Evolutionary conservation across 37 sponge, comb jelly and placozoan genomes (phyloP), one percentile per base, ranked within the genome.

Genomic region (Geodia barretti): DNA sequence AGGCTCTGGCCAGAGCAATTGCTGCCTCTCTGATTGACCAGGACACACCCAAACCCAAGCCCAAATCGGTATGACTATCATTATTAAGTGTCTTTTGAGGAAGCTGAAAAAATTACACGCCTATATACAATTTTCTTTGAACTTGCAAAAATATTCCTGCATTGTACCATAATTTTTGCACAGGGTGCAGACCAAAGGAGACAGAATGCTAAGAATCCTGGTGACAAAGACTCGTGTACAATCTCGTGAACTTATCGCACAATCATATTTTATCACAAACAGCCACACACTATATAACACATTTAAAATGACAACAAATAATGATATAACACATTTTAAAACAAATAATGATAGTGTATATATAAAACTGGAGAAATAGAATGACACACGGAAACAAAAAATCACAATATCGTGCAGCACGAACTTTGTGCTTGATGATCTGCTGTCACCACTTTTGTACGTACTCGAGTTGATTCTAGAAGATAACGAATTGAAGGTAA

Each of bases 11-110:
- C 24, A 65, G 43, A 32, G 94, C 94, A 24, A 86, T 93, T 68
- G 94, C 94, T 26, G 91, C 83, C 11, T 93, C 94, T 3, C 70
- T 93, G 31, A 63, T 82, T 1, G 91, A 93, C 0, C 77, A 86
- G 37, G 78, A 81, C 62, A 63, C 74, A 64, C 64, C 37, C 4
- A 72, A 37, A 63, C 78, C 72, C 25, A 72, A 72, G 20, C 72
- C 72, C 41, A 72, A 68, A n/a, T n/a, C n/a, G n/a, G n/a, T n/a
- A n/a, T n/a, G n/a, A n/a, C n/a, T n/a, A n/a, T n/a, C n/a, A n/a
- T n/a, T n/a, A n/a, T n/a, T n/a, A n/a, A n/a, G n/a, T n/a, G n/a
- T n/a, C n/a, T n/a, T n/a, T n/a, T n/a, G n/a, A n/a, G n/a, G n/a
- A n/a, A n/a, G n/a, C n/a, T n/a, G n/a, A n/a, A n/a, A n/a, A n/a